A percentile compares a stretch with the other conserved stretches of the same genome.
These are phyloP conservation scores for Leucoraja erinaceus DNA, from an alignment of 2,113 vertebrate genomes.

Conservation along the genomic window DNA sequence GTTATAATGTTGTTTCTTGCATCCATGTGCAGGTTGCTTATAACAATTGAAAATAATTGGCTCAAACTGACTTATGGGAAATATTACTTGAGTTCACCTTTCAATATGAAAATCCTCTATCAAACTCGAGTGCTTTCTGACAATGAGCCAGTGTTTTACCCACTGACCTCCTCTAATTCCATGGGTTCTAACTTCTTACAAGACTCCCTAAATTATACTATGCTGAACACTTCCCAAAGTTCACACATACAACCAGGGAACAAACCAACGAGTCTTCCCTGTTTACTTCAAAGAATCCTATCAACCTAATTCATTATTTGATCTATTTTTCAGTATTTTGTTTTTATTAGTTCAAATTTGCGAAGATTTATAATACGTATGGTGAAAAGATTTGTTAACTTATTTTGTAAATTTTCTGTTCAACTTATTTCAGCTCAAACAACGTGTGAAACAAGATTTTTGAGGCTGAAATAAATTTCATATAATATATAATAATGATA, in stretches of 20 bases:
- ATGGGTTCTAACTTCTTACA: not conserved
- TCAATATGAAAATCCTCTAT: not conserved
- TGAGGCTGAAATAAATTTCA: conserved; percentile 7
- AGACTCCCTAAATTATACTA: no score
- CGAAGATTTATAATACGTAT: not conserved
- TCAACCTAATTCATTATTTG: not conserved
- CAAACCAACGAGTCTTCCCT: no score
- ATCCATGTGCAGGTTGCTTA: not conserved
- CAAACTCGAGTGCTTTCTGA: not conserved
- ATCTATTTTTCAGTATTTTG: not conserved
- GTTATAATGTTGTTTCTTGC: not conserved
- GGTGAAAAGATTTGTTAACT: not conserved
- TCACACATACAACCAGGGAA: no score
- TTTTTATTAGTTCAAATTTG: not conserved
- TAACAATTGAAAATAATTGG: not conserved
- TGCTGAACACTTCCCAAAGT: no score
- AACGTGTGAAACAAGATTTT: not conserved
- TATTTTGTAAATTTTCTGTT: not conserved
- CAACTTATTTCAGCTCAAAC: not conserved
- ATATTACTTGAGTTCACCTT: not conserved
- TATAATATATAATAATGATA: conserved; percentile 24
- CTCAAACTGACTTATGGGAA: not conserved
- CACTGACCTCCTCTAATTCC: not conserved
- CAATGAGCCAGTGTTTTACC: not conserved
- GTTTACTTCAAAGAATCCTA: no score